Conservation (phyloP, 2,113 vertebrate genomes). For the Hassar affinis region DNA sequence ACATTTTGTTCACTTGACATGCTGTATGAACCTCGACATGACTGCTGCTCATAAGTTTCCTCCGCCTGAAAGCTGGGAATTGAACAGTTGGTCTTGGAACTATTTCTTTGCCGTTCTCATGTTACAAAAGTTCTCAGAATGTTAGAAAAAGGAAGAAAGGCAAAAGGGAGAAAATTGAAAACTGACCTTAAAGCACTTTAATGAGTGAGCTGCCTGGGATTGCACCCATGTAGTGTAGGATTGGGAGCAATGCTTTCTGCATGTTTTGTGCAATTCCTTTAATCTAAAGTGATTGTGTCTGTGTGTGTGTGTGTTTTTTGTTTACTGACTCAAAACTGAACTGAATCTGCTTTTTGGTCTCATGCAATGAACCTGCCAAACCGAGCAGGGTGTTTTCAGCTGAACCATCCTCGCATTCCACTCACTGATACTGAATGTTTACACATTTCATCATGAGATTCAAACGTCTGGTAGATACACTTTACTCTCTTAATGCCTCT, state of each 20-base stretch:
- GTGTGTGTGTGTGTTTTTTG: not conserved
- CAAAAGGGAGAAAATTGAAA: constrained; percentile 29
- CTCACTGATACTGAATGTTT: constrained; percentile 36
- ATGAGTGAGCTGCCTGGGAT: constrained; percentile 51
- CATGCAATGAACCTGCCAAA: constrained; percentile 28
- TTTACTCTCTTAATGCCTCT: not conserved
- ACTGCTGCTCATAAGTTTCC: constrained; percentile 19
- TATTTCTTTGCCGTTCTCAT: constrained; percentile 37
- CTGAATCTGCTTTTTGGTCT: constrained; percentile 22
- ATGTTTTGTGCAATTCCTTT: constrained; percentile 43
- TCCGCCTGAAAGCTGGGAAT: constrained; percentile 6
- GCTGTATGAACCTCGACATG: constrained; percentile 25
- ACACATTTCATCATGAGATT: constrained; percentile 6
- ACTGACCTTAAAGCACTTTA: constrained; percentile 73
- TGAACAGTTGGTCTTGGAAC: constrained; percentile 28
- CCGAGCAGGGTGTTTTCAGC: constrained; percentile 29
- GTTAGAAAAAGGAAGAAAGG: not conserved
- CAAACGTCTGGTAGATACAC: not conserved
- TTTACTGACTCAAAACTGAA: constrained; percentile 48
- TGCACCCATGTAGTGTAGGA: not conserved
- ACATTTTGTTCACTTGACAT: constrained; percentile 27
- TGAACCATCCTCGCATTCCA: constrained; percentile 16
- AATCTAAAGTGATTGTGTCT: constrained; percentile 10
- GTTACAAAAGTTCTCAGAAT: constrained; percentile 29
- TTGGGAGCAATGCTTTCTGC: constrained; percentile 38